Base-by-base conservation (phyloP, 2,797 vertebrate genomes). In the Bufotes viridis region DNA sequence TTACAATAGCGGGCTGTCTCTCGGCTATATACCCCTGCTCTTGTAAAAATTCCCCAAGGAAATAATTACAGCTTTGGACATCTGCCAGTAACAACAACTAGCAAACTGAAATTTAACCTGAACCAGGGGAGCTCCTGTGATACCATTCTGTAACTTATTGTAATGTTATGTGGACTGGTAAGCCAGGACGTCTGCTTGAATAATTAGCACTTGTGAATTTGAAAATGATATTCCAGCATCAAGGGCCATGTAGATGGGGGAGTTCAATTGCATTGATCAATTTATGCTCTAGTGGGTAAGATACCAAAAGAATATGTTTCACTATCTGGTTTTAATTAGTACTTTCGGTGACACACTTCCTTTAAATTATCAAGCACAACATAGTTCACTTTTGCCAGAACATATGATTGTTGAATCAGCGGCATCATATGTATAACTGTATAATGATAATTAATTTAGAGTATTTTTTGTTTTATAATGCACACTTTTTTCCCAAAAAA, bases 51-150 rank as follows among this genome's bases (percentile, higher is more conserved):
- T 42, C 88, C 65, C 88, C 58, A 58, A 83, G 80, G 84, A 89
- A 87, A 89, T 72, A 78, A 89, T 88, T 88, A 81, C 53, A 49
- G 74, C 79, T 55, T 76, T 85, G 79, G 84, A 76, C 80, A 89
- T 87, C 85, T 89, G 84, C 88, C 88, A 89, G 72, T 60, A 87
- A 81, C 84, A 82, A 76, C 84, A 78, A 87, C 70, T 81, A 78
- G 69, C 84, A 78, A 67, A 79, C 53, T 72, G 70, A 87, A 87
- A 89, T 78, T 74, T 26, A 79, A 87, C 80, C 80, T 87, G 85
- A 79, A 87, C 61, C 65, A 67, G 49, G 88, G 80, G 84, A 83
- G 82, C 78, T 79, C 18, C 72, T 69, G 60, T 24, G 53, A 78
- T 72, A 61, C 34, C 22, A 78, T 61, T 26, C 63, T 72, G 49